Evolutionary conservation across 2,888 invertebrate genomes (phyloP), one percentile per base, ranked within the genome.

Genomic region (Ligdia adustata): DNA sequence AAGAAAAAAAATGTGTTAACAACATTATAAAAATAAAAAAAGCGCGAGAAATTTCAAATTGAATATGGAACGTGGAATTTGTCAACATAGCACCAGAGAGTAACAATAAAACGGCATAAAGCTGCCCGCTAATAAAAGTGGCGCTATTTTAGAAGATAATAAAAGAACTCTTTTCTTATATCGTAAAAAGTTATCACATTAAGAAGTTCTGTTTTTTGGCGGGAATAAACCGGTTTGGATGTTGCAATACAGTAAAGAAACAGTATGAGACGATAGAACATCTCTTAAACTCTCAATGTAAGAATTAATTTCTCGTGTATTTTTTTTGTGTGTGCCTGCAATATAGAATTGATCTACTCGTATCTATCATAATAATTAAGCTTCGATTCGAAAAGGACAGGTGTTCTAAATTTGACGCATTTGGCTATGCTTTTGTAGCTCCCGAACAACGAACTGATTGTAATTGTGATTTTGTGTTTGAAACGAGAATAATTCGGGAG

Each of bases 111-210:
- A n/a, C n/a, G n/a, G n/a, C n/a, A n/a, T 63, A 63, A 68, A 62
- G 58, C 62, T 61, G 66, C 64, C 59, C 66, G 57, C 62, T 57
- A 64, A 65, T 72, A 69, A 69, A 69, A 63, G 53, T 43, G 33
- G 41, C 39, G 60, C 55, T 56, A 46, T 65, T 57, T 48, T 13
- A 5, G 3, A 14, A 29, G 7, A 4, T 1, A 3, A 43, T 54
- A 65, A 49, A 51, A 62, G 47, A 52, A 49, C 48, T 49, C 41
- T 47, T 47, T 47, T 48, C 42, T 37, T 32, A 37, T 41, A 50
- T 50, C 57, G 52, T 57, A 55, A 52, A 54, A 37, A 48, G 48
- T 42, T 45, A 49, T 53, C 49, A 45, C 41, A 50, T 42, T 45
- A 42, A 43, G 40, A 20, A 32, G 53, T 41, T 50, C 29, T 46